Conservation (phyloP, 37 sponge, comb jelly and placozoan genomes). For the Petrosia ficiformis region DNA sequence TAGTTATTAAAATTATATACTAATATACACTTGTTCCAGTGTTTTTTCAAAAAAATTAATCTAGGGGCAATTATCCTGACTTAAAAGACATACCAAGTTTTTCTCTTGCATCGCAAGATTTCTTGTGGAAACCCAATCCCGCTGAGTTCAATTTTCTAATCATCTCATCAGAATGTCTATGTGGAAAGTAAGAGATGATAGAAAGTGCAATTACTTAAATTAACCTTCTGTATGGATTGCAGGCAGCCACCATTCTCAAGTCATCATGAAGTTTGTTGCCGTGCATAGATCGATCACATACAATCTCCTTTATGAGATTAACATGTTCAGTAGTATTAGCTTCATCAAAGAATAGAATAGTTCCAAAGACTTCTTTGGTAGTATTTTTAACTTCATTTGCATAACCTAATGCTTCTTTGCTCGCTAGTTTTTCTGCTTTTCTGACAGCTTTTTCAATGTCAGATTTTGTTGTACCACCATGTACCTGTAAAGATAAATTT, state of each 20-base stretch:
- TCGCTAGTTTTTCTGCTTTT: constrained; percentile 61
- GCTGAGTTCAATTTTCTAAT: constrained; percentile 80
- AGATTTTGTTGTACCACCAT: constrained; percentile 81
- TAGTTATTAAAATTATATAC: no score
- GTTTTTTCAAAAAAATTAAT: no score
- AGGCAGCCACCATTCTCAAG: constrained; percentile 95
- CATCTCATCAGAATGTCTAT: constrained; percentile 80
- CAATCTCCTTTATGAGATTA: constrained; percentile 96
- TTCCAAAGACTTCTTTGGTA: constrained; percentile 29
- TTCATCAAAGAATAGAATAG: constrained; percentile 98
- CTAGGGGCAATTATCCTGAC: no score
- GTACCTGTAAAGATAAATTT: constrained; percentile 50
- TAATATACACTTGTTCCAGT: no score
- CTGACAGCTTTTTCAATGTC: constrained; percentile 51
- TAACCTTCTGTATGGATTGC: constrained; percentile 92
- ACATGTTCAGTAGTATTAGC: constrained; percentile 95
- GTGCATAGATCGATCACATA: constrained; percentile 90
- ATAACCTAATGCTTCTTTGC: no score
- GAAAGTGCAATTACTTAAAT: not conserved
- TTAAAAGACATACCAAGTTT: constrained; percentile 79
- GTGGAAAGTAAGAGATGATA: not conserved
- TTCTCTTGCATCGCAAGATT: constrained; percentile 20
- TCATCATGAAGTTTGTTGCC: constrained; percentile 69
- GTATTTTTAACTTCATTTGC: no score
- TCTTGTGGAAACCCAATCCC: constrained; percentile 81